Conservation (phyloP, 2,888 invertebrate genomes). For the Aelia acuminata region DNA sequence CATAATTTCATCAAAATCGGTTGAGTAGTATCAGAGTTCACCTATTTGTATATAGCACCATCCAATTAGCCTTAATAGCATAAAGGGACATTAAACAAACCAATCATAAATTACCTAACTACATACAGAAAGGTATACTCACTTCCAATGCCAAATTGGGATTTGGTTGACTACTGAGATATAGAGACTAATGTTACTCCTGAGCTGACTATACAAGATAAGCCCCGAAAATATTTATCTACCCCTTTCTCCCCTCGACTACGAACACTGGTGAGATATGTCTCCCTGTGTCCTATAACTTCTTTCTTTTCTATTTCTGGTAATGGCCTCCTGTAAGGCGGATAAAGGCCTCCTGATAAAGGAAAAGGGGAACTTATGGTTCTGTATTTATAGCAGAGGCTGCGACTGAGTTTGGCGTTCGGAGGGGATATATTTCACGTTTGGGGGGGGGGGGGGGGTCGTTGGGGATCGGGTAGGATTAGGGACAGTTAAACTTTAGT, state of each 20-base stretch:
- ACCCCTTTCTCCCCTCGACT: neutral
- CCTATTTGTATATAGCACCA: no score
- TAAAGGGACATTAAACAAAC: no score
- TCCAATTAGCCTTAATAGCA: no score
- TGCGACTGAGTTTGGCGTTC: neutral
- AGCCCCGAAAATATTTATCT: conserved; percentile 14
- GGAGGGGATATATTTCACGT: neutral
- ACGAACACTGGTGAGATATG: conserved; percentile 3
- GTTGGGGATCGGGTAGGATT: neutral
- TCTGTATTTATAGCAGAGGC: neutral
- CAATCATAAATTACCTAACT: no score
- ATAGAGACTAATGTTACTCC: conserved; percentile 1
- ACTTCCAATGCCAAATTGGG: neutral
- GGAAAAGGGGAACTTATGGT: conserved; percentile 3
- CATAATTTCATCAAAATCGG: no score
- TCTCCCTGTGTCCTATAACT: conserved; percentile 21
- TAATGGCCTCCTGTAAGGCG: neutral
- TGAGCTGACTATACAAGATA: neutral
- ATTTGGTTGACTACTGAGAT: neutral
- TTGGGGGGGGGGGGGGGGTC: neutral
- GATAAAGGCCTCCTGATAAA: neutral
- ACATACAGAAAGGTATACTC: neutral
- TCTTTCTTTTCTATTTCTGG: conserved; percentile 21
- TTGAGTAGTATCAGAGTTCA: no score
- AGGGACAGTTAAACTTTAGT: neutral